Evolutionary conservation across 2,797 vertebrate genomes (phyloP), one percentile per base, ranked within the genome.

Genomic region (Dicrostonyx torquatus): DNA sequence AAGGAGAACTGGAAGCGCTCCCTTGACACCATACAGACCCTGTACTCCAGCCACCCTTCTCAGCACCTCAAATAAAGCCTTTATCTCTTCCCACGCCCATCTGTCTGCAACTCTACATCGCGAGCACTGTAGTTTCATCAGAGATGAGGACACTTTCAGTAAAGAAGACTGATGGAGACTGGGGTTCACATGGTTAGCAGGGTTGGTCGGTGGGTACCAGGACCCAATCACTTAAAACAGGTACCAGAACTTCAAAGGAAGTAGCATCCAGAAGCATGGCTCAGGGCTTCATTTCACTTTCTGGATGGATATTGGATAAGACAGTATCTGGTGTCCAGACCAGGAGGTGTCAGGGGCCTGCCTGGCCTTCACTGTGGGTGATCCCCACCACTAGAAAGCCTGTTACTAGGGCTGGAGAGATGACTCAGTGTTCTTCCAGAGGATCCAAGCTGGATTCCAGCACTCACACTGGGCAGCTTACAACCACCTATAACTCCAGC

Each of bases 221-320:
- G 45, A 73, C 24, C 43, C 31, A 14, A 17, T 48, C 78, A 62
- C 77, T 92, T 86, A 62, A 66, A 92, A 85, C 8, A 50, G 48
- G 66, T 40, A 43, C 37, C 24, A 24, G 58, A 34, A 58, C 13
- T 13, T 86, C n/a, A 66, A 90, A 94, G 80, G 66, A 90, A 48
- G n/a, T 50, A 68, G 84, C 43, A 72, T 77, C n/a, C 75, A 70
- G 34, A 83, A 18, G 53, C 70, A 66, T n/a, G 13, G 13, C n/a
- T 73, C n/a, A 60, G 48, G 4, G 40, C 48, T 82, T 96, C 48
- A 53, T 48, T 73, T 64, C 14, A 37, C 9, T 70, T 26, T 80
- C 99, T 98, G 99, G 99, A 85, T 99, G 99, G 99, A 99, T 98
- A 98, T 99, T 99, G 99, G 95, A 5, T 22, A 50, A 31, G 20